Percentiles rank a stretch among this genome's conserved stretches.
Evolutionary conservation across 1,140 invertebrate genomes (phyloP).

Genomic region (Drosophila fuyamai): DNA sequence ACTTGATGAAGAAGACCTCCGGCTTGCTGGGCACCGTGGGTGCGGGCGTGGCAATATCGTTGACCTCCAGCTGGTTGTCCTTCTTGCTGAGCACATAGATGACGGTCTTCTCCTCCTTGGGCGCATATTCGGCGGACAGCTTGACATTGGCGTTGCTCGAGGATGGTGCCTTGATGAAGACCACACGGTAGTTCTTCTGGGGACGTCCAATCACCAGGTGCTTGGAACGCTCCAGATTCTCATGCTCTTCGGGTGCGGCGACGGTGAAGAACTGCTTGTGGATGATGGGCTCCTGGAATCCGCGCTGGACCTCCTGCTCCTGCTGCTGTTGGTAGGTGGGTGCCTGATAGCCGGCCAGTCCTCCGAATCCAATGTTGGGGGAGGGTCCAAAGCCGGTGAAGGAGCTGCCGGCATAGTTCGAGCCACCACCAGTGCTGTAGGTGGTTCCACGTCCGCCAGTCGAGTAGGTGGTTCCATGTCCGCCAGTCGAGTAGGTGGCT

Average conservation of each 20-base stretch:
- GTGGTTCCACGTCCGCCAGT: neutral
- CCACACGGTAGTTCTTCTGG: conserved; percentile 94
- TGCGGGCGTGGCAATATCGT: conserved; percentile 88
- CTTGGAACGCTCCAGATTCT: conserved; percentile 68
- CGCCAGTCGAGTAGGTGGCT: conserved; percentile 13
- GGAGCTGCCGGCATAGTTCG: conserved; percentile 19
- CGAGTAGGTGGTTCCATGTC: neutral
- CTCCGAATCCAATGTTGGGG: conserved; percentile 66
- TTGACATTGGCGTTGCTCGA: conserved; percentile 87
- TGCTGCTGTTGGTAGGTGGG: conserved; percentile 71
- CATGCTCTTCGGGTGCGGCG: conserved; percentile 78
- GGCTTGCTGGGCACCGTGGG: conserved; percentile 90
- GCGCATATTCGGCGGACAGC: conserved; percentile 77
- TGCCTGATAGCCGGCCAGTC: conserved; percentile 62
- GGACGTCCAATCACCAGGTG: conserved; percentile 85
- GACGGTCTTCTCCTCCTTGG: conserved; percentile 92
- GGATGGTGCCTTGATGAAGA: conserved; percentile 93
- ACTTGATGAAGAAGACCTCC: conserved; percentile 91
- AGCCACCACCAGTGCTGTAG: neutral
- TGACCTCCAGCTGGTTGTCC: conserved; percentile 87
- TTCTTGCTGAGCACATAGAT: conserved; percentile 94
- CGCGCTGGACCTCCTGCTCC: conserved; percentile 56
- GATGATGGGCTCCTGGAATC: conserved; percentile 70
- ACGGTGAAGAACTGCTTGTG: conserved; percentile 81
- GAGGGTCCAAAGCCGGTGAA: conserved; percentile 61